Percentiles rank a stretch among this genome's conserved stretches.
Conservation (phyloP, 2,113 vertebrate species). For the Ia io region DNA sequence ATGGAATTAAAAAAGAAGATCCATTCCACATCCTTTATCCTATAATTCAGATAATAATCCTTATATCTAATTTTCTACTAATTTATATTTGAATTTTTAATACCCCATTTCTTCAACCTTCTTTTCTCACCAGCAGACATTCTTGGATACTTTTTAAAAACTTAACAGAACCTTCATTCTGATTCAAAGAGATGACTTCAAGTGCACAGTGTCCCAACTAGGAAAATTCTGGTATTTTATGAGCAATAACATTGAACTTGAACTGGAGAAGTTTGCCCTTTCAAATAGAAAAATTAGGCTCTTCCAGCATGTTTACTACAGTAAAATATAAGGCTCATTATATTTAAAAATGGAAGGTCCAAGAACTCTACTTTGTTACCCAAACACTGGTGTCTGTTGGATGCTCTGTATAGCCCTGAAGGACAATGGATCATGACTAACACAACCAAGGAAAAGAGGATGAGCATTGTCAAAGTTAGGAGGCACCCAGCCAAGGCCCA, state of each 20-base stretch:
- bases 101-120: not conserved
- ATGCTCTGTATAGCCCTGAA: conserved; percentile 24
- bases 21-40: not conserved
- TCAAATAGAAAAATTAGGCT: not conserved
- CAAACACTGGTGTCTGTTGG: not conserved
- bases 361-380: conserved; percentile 10
- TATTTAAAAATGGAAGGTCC: not conserved
- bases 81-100: conserved; percentile 19
- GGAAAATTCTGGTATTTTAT: not conserved
- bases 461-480: not conserved
- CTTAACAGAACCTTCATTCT: not conserved
- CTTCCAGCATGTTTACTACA: not conserved
- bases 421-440: not conserved
- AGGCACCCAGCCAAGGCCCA: not conserved
- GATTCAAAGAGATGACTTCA: conserved; percentile 13
- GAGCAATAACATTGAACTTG: not conserved
- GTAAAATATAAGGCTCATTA: not conserved
- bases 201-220: not conserved
- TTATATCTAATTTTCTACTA: not conserved
- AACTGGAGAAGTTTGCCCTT: not conserved
- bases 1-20: not conserved
- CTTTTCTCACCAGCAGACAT: not conserved
- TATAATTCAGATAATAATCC: not conserved
- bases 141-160: not conserved
- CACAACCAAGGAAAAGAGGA: not conserved